Base-by-base conservation (phyloP, 2,888 invertebrate species). In the Serrognathus titanus region DNA sequence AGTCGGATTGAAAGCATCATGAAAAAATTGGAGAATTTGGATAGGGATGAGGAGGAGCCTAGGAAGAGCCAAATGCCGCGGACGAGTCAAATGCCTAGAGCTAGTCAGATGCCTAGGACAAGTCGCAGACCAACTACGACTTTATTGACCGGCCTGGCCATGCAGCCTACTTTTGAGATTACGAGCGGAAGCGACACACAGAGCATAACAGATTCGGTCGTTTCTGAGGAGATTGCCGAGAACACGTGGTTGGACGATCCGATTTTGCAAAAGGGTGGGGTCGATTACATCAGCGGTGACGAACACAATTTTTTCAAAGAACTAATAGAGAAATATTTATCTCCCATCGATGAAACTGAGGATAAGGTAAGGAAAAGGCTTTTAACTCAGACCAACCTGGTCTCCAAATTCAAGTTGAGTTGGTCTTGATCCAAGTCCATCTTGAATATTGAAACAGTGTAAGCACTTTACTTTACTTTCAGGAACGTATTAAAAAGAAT, bases 261-360 rank as follows among this genome's bases (percentile, higher is more conserved):
- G 13, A 80, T 82, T 24, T 73, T 92, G 8, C 81, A 82, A 48
- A 81, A 84, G 57, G 88, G 89, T 0, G 83, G 85, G 48, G 81
- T 87, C 2, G 85, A 85, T 39, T 85, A 83, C 66, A 76, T 94
- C 39, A 77, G 83, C 0, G 80, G 83, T 10, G 77, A 81, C 45
- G 93, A 94, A 74, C 82, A 83, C 49, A 77, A 77, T 11, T 94
- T 94, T 77, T 94, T 92, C 92, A 82, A 82, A 53, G 86, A 87
- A 52, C 76, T 93, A 50, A 86, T 94, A 52, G 83, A 83, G 45
- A 85, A 85, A 68, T 92, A 94, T 74, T 79, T 94, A 16, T 80
- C 84, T 66, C 92, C 92, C 0, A 80, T 91, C 51, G 85, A 85
- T 61, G 82, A 85, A 41, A 84, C 88, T 66, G 81, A 84, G 53